Evolutionary conservation across 2,113 vertebrate genomes (phyloP), one percentile per base, ranked within the genome.

Genomic region (Carettochelys insculpta): DNA sequence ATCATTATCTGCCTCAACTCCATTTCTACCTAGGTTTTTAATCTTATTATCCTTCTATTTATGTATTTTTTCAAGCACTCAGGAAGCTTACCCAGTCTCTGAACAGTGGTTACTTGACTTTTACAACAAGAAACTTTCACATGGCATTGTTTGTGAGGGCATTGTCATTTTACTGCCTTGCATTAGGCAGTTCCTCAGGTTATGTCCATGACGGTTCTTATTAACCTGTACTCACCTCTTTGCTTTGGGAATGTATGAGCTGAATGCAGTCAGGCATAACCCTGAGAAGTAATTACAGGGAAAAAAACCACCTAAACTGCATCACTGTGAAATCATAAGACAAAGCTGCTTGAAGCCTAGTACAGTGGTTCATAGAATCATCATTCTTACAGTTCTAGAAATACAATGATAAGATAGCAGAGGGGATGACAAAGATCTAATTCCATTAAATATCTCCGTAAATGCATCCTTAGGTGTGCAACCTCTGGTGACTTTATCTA

Each of bases 11-110:
- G 13, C 43, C 4, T 82, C 41, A 75, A 8, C 56, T 61, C 68
- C 82, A 58, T 58, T 86, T 17, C 38, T 91, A 82, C 85, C 65
- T 1, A 17, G 56, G 3, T 20, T 61, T 17, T 78, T 90, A 85
- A 94, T 76, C 58, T 77, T 51, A 58, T 50, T 20, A 68, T 0
- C 0, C 14, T 80, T 90, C 82, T 65, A 87, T 90, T 85, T 58
- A 86, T 45, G 77, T 20, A 52, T 5, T 88, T 27, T 71, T 83
- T 24, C 38, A 50, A 83, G 87, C 77, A 91, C 86, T 91, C n/a
- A 87, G 50, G 41, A 91, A 88, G 52, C 22, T 22, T 90, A 83
- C 56, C n/a, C 45, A 88, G 52, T 50, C 88, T 94, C 87, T 90
- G 61, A 94, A 84, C 78, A 91, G 50, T 3, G 7, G 73, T 47